Evolutionary conservation across 2,113 vertebrate genomes (phyloP), one percentile per base, ranked within the genome.

Genomic region (Puffinus mauretanicus): DNA sequence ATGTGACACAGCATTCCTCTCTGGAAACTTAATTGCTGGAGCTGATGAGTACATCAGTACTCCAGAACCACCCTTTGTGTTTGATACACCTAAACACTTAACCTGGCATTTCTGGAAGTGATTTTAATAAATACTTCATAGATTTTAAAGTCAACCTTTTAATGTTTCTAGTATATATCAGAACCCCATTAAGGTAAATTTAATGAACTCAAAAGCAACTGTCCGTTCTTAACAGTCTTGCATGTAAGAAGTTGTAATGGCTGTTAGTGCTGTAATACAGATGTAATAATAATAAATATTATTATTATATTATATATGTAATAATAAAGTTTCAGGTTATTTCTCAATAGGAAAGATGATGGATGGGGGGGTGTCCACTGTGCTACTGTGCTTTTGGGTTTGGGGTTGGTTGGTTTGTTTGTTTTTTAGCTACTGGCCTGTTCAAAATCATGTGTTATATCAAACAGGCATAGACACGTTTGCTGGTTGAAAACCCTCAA

Each of bases 1-100:
- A 2, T 7, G 40, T 95, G 95, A 95, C 81, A 75, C 91, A 95
- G 94, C 81, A 62, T 91, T 95, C 71, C 81, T 82, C 49, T 54
- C 38, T 61, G 78, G 81, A 94, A 87, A 25, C 49, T 16, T 29
- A 42, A 51, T 27, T 79, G 70, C 89, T 60, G 80, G 81, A 76
- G 52, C 65, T 61, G 47, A 58, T 44, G 81, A 77, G 29, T 21
- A 12, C 73, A 30, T 77, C 54, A 29, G 62, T 9, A 4, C 65
- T 78, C 72, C 11, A 19, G 86, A 88, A 75, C 42, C 36, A 73
- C 82, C 71, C 67, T 84, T 61, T 32, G 57, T 55, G 49, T 54
- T 22, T 60, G 36, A 24, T 88, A 61, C 47, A 69, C 44, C 57
- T n/a, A 8, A 89, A 49, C 38, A 10, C 24, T 88, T 86, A 34